Evolutionary conservation across 2,797 vertebrate species (phyloP).

Genomic region (Merluccius polli): DNA sequence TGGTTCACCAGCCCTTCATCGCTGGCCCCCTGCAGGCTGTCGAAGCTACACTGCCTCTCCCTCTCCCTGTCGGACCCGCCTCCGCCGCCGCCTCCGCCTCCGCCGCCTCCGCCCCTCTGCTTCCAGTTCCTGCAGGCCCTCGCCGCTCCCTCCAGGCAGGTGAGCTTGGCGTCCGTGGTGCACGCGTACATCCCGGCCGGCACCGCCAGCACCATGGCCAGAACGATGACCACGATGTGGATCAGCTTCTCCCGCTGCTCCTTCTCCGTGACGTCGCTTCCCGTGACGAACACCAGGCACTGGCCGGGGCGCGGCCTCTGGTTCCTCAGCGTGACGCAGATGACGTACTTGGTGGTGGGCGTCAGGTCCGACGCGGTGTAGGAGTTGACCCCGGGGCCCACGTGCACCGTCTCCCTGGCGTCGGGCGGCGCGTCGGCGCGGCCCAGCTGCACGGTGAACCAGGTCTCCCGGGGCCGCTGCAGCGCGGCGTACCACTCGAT

Average conservation of each 20-base stretch:
- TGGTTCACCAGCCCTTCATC: slow-evolving; percentile 76
- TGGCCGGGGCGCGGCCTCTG: slow-evolving; percentile 72
- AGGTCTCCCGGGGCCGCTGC: slow-evolving; percentile 72
- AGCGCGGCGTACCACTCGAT: slow-evolving; percentile 81
- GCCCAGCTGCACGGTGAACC: slow-evolving; percentile 85
- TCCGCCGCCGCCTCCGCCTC: slow-evolving; percentile 41
- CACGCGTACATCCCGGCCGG: slow-evolving; percentile 85
- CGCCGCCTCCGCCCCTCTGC: slow-evolving; percentile 41
- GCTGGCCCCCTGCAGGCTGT: slow-evolving; percentile 77
- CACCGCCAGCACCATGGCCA: slow-evolving; percentile 83
- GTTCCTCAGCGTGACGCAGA: slow-evolving; percentile 81
- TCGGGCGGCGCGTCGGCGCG: slow-evolving; percentile 48
- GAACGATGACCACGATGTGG: slow-evolving; percentile 84
- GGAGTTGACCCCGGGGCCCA: slow-evolving; percentile 82
- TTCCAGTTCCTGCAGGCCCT: slow-evolving; percentile 58
- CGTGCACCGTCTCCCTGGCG: slow-evolving; percentile 79
- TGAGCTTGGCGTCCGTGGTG: slow-evolving; percentile 75
- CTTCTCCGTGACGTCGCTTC: slow-evolving; percentile 79
- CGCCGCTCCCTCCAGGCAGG: slow-evolving; percentile 69
- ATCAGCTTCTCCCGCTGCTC: slow-evolving; percentile 86
- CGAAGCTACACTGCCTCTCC: slow-evolving; percentile 74
- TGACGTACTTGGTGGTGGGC: slow-evolving; percentile 86
- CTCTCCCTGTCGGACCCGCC: slow-evolving; percentile 27
- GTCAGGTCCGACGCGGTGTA: slow-evolving; percentile 82
- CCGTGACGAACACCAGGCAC: slow-evolving; percentile 87